Evolutionary conservation across 2,113 vertebrate genomes (phyloP), one percentile per base, ranked within the genome.

Genomic region (Vidua macroura): DNA sequence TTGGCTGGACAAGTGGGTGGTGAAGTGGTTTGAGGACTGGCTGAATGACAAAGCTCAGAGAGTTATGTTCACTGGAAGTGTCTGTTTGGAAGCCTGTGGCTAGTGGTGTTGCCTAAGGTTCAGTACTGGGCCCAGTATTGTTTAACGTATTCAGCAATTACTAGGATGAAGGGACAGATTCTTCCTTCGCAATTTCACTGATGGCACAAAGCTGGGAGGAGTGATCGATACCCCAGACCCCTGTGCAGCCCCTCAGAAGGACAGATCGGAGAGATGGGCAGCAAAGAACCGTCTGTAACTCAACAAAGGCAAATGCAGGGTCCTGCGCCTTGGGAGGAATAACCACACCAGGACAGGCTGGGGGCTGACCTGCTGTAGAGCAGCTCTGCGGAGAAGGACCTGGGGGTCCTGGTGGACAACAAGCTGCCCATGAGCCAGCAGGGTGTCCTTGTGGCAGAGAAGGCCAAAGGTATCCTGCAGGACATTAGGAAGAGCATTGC

Each of bases 171-270:
- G 25, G 13, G 13, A 3, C 6, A 43, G 41, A 35, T 1, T 7
- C 9, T 1, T 48, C 20, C 49, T 63, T 11, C 49, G 16, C 16
- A 35, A 25, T 2, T 35, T 72, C n/a, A 25, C 13, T 31, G 41
- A 31, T 55, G 49, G 31, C 24, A 70, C 39, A 62, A 7, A 70
- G 4, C 24, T 35, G 49, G 16, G 20, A 56, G 16, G 15, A 87
- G 30, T 17, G 30, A 10, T 20, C 0, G 0, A 63, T 23, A 41
- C 4, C 3, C 20, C 35, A 25, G 49, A 41, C 4, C 4, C 5
- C 20, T 49, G 9, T 41, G 31, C 21, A 64, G 35, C 2, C 49
- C 25, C 7, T 72, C 6, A 72, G 49, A 56, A 9, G 35, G 43
- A 27, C 11, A 49, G 64, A 9, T 7, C 3, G 0, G 25, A 72